Evolutionary conservation across 2,113 vertebrate genomes (phyloP), one percentile per base, ranked within the genome.

Genomic region (Pollachius pollachius): DNA sequence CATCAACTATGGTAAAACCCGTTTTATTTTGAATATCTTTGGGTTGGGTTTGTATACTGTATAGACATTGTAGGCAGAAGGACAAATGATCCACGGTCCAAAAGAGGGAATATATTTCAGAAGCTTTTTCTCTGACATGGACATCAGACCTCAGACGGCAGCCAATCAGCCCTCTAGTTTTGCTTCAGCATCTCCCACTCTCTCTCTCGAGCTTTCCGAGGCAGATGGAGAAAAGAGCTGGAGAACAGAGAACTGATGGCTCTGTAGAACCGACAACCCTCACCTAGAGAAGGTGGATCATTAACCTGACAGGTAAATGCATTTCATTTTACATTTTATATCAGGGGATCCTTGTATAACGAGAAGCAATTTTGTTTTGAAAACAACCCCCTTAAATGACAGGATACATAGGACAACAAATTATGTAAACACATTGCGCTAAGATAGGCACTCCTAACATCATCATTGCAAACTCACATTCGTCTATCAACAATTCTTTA

Each of bases 111-210:
- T 30, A 30, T 30, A 30, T 30, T 30, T 30, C 30, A 56, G 17
- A 11, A 57, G 11, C 15, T 57, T 57, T 30, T 30, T 6, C 30
- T 30, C 30, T 9, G 41, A 7, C 41, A 48, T 13, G 41, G 41
- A 48, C 7, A 48, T 48, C 9, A 2, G 8, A 13, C 41, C 9
- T 9, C 41, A 48, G 41, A 60, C 62, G 3, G 68, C 80, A 90
- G 85, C 91, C 91, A 92, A 91, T 92, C 90, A 90, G 86, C 62
- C 77, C 58, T 19, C 78, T 75, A 75, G 76, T 82, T 82, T 85
- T 87, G 41, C 83, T 85, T 81, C 81, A 86, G 85, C 84, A 87
- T 87, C 89, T 80, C 83, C 56, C 57, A 52, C 21, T 23, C 21
- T 23, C n/a, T 74, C 59, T 63, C 58, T 73, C 17, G 67, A 75